Base-by-base conservation (phyloP, 2,113 vertebrate species). In the Protobothrops flavoviridis region DNA sequence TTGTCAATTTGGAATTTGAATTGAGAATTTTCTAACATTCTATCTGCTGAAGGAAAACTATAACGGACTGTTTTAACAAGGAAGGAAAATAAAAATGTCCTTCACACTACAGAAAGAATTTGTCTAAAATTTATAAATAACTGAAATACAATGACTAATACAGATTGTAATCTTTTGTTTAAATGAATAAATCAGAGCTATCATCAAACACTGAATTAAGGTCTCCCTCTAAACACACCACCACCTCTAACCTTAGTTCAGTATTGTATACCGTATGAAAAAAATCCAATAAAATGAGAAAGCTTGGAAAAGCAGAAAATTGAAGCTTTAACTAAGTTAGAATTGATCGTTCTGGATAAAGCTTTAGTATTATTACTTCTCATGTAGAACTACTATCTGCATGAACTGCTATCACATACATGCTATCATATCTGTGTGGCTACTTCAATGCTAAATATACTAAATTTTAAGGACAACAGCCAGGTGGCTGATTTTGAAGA, bases 281-380 rank as follows among this genome's bases (percentile, higher is more conserved):
- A 94, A 94, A 59, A 43, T 81, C 74, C 74, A 94, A 33, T 26
- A 93, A 2, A 92, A 93, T 24, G 93, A 69, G 74, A 48, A 92
- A 17, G 13, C 20, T 93, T 87, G 88, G 29, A 92, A 93, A 95
- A 39, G 61, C 29, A 91, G 61, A 94, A 95, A 91, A 11, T 5
- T 92, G 91, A 26, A 94, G 24, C 48, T 95, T 48, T 57, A 90
- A 45, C 88, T 59, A 81, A 21, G 59, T 86, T 90, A 93, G 43
- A 64, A 0, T 85, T 29, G 29, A 96, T 91, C 94, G 50, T 64
- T n/a, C 92, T 90, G 59, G 12, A 89, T 48, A 93, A 92, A 55
- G 69, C 39, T 95, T 92, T 64, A 93, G 33, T 0, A 91, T 55
- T 57, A 90, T 87, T 93, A 90, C 29, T 12, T 92, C 92, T 85